Percentiles rank a stretch among this genome's conserved stretches.
phyloP scores from a whole-genome alignment of 2,888 invertebrate species.

The Morpho deidamia region DNA sequence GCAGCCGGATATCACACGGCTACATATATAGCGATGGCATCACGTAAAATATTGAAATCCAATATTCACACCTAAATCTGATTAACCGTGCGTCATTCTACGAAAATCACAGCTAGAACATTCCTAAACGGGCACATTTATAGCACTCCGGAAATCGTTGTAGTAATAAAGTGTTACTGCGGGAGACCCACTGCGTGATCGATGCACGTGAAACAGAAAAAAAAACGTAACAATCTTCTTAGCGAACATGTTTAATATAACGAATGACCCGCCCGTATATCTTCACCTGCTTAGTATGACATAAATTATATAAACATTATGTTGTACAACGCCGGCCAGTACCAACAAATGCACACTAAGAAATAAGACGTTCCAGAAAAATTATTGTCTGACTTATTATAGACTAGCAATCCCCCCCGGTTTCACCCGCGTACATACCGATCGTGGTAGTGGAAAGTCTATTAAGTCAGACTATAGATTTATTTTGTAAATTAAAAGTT shows the following conservation, averaged over 20 bases:
- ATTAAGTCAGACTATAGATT: no score
- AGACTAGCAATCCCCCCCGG: no score
- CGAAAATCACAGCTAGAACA: no score
- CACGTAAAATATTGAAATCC: no score
- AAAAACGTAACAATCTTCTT: slow-evolving; percentile 75
- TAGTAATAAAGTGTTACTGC: slow-evolving; percentile 68
- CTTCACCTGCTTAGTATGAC: slow-evolving; percentile 78
- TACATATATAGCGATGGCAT: no score
- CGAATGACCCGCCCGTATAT: slow-evolving; percentile 75
- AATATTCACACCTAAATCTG: no score
- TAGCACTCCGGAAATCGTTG: slow-evolving; percentile 65
- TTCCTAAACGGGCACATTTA: slow-evolving; percentile 11
- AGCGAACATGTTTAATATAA: slow-evolving; percentile 77
- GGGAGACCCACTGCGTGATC: slow-evolving; percentile 74
- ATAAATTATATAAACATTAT: slow-evolving; percentile 78
- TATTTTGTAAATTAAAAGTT: no score
- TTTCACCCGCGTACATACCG: no score
- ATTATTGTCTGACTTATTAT: no score
- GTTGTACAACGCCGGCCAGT: slow-evolving; percentile 74
- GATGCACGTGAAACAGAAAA: slow-evolving; percentile 68
- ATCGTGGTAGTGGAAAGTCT: no score
- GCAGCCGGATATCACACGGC: no score
- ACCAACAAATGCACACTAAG: slow-evolving; percentile 74
- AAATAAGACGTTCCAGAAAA: slow-evolving; percentile 71
- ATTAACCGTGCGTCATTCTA: no score